Evolutionary conservation across 2,113 vertebrate species (phyloP).

Genomic region (Serinus canaria): DNA sequence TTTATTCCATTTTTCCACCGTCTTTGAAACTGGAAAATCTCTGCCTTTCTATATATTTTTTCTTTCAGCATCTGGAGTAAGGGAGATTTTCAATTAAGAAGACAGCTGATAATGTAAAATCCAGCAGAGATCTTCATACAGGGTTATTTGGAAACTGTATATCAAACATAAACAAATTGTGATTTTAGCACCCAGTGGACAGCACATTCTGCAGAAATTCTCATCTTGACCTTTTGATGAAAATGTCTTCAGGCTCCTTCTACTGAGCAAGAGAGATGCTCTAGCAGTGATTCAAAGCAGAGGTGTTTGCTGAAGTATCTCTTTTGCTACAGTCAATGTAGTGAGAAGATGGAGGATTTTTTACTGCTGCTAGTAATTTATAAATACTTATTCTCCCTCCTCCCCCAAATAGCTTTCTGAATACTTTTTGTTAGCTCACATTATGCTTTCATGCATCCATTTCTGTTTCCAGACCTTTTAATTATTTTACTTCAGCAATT

Average conservation of each 20-base stretch:
- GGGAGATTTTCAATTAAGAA: not conserved
- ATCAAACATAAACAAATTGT: not conserved
- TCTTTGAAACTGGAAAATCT: not conserved
- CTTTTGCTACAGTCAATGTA: not conserved
- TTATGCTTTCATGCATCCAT: not conserved
- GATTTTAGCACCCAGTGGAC: not conserved
- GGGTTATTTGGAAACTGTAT: not conserved
- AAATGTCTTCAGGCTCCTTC: not conserved
- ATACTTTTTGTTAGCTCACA: not conserved
- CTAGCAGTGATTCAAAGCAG: not conserved
- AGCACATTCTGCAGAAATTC: not conserved
- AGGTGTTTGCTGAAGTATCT: not conserved
- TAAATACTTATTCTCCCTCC: not conserved
- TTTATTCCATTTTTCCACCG: not conserved
- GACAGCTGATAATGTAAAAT: not conserved
- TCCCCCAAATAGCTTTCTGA: not conserved
- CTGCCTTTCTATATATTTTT: not conserved
- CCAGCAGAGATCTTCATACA: not conserved
- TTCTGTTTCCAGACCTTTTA: not conserved
- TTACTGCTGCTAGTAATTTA: not conserved
- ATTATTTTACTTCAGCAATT: not conserved
- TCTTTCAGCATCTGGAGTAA: not conserved
- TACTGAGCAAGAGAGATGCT: not conserved
- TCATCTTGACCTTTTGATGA: not conserved
- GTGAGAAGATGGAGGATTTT: not conserved